A percentile compares a stretch with the other conserved stretches of the same genome.
These are phyloP conservation scores for Pangasius macronema DNA, from an alignment of 2,797 vertebrate species.

Conservation along the genomic window DNA sequence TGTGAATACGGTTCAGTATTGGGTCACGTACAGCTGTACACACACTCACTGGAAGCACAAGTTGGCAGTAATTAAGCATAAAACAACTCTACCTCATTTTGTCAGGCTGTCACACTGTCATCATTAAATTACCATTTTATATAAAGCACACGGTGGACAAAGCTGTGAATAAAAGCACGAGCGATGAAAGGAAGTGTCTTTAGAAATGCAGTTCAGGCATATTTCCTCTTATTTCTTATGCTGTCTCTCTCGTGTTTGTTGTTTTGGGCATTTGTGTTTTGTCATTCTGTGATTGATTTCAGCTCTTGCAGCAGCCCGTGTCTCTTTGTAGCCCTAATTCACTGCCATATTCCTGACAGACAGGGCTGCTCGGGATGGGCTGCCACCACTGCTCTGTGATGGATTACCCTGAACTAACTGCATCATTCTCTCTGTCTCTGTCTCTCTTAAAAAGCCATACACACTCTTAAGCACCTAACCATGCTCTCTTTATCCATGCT, in stretches of 20 bases:
- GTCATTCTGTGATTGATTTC: slow-evolving; percentile 71
- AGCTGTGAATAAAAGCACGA: background rate
- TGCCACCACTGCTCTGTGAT: slow-evolving; percentile 66
- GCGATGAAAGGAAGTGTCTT: background rate
- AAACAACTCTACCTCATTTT: slow-evolving; percentile 16
- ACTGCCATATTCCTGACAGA: slow-evolving; percentile 52
- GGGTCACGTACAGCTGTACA: slow-evolving; percentile 33
- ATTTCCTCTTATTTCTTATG: slow-evolving; percentile 22
- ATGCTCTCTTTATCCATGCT: background rate
- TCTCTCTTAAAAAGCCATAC: slow-evolving; percentile 36
- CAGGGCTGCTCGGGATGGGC: slow-evolving; percentile 58
- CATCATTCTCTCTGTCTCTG: slow-evolving; percentile 26
- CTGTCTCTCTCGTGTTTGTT: slow-evolving; percentile 32
- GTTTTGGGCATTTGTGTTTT: slow-evolving; percentile 57
- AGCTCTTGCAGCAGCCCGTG: slow-evolving; percentile 50
- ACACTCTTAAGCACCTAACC: slow-evolving; percentile 13
- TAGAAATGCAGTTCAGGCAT: background rate
- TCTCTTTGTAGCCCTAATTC: slow-evolving; percentile 59
- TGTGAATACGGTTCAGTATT: slow-evolving; percentile 41
- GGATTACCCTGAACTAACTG: slow-evolving; percentile 65
- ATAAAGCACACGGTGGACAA: background rate
- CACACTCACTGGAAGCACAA: background rate
- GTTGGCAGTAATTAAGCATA: slow-evolving; percentile 39
- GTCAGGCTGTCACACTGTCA: slow-evolving; percentile 16
- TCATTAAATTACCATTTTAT: slow-evolving; percentile 34